Base-by-base conservation (phyloP, 1,140 invertebrate species). In the Heliconius congener region DNA sequence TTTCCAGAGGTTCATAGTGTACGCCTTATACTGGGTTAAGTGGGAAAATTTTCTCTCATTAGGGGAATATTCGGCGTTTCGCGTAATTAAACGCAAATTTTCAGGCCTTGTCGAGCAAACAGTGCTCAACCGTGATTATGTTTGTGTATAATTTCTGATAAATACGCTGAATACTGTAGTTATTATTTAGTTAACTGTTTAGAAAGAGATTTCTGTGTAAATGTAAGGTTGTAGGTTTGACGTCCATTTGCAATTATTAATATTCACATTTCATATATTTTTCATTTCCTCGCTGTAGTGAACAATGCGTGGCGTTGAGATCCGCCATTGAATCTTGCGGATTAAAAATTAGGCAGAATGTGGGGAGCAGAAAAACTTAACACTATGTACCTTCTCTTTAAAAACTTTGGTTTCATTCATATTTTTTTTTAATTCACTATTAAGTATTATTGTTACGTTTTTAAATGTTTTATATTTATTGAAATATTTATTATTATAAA, bases 11-110 rank as follows among this genome's bases (percentile, higher is more conserved):
- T 74, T 74, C 82, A 74, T 77, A 74, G 77, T 83, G 77, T 77
- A 80, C 66, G 37, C 78, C 74, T 74, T 81, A 77, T 79, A 81
- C 77, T 39, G 76, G 77, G 82, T 78, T 81, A 79, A 79, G 78
- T 79, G 78, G 75, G 78, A 77, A 83, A 81, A 81, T 81, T 46
- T 83, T 81, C 39, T n/a, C 82, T 83, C 82, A 83, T 83, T 83
- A 81, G 77, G 42, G 77, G 76, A 81, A 83, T 78, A 81, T 83
- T 83, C 77, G 74, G 77, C 80, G 80, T 81, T 83, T 79, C 82
- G 60, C 75, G 79, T 83, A 83, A 83, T 83, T 83, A 83, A 83
- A 83, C 79, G 82, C 50, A 81, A 83, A 80, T 83, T 83, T 83
- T 78, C 77, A 71, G 75, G 72, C 72, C 42, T 37, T 70, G 75